A percentile compares a stretch with the other conserved stretches of the same genome.
Conservation (phyloP, 2,888 invertebrate species). For the Fragum sueziense region DNA sequence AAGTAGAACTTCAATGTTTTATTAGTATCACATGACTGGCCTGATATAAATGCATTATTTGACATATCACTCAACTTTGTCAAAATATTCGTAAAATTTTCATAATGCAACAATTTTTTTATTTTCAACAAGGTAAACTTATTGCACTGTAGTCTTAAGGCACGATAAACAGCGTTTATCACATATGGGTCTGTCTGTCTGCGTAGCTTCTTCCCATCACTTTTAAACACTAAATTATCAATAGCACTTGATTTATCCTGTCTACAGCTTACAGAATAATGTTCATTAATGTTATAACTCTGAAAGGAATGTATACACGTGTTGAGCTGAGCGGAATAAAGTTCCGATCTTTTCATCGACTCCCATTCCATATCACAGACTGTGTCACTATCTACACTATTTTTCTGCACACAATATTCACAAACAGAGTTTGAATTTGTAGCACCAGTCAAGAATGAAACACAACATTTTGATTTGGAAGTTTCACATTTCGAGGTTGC, state of each 20-base stretch:
- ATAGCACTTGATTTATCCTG: conserved; percentile 46
- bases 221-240: conserved; percentile 44
- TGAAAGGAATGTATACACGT: conserved; percentile 66
- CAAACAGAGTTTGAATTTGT: conserved; percentile 52
- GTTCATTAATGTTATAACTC: conserved; percentile 71
- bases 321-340: conserved; percentile 48
- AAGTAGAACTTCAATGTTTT: conserved; percentile 87
- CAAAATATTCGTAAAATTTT: conserved; percentile 35
- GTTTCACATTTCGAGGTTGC: not conserved
- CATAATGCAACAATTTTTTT: conserved; percentile 57
- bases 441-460: conserved; percentile 53
- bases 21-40: conserved; percentile 84
- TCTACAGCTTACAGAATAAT: conserved; percentile 70
- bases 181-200: conserved; percentile 69
- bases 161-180: conserved; percentile 57
- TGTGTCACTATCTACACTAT: conserved; percentile 28
- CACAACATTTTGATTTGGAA: conserved; percentile 55
- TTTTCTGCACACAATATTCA: conserved; percentile 66
- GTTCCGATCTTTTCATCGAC: conserved; percentile 37
- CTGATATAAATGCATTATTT: conserved; percentile 65
- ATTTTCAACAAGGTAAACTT: conserved; percentile 67
- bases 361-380: conserved; percentile 55
- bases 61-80: conserved; percentile 38
- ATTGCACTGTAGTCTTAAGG: conserved; percentile 63
- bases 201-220: conserved; percentile 42